Evolutionary conservation across 2,113 vertebrate genomes (phyloP), one percentile per base, ranked within the genome.

Genomic region (Ceratotherium simum): DNA sequence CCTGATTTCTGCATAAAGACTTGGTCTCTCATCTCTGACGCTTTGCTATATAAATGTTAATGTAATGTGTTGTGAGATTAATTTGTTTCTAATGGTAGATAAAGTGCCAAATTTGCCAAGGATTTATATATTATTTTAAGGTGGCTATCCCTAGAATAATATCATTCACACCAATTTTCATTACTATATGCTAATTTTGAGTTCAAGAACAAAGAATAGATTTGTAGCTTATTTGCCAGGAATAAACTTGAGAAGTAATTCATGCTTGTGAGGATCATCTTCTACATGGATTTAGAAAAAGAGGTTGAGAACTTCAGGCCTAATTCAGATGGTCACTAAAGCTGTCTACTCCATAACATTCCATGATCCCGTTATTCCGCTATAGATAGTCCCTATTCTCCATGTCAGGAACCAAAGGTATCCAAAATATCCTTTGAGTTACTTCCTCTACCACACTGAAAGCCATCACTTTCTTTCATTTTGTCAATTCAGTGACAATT

Each of bases 81-180:
- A 78, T 65, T 81, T 85, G 60, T 85, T 85, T 85, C 33, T 92
- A 94, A 56, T 86, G 9, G 51, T 54, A 60, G n/a, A 58, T 54
- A 25, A 96, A 95, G 39, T 67, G 9, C 39, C 51, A 95, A 46
- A 75, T 90, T 84, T 92, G 1, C 6, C 48, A 84, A 90, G 8
- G 8, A 62, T 70, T 91, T 88, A 42, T 1, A 88, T 88, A 76
- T 94, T 75, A 82, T 70, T 85, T 88, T 81, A 69, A 36, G 31
- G 13, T 81, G 2, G 1, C 58, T 91, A 82, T 13, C 0, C 29
- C 8, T 72, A 42, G 46, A 42, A 90, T 90, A 62, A 65, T 85
- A 56, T 73, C 36, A 67, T n/a, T 87, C 27, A 91, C 23, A 79
- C 3, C 67, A 70, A 95, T 95, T 96, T 95, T 96, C 9, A 91